Evolutionary conservation across 2,113 vertebrate species (phyloP).

Genomic region (Dicaeum eximium): DNA sequence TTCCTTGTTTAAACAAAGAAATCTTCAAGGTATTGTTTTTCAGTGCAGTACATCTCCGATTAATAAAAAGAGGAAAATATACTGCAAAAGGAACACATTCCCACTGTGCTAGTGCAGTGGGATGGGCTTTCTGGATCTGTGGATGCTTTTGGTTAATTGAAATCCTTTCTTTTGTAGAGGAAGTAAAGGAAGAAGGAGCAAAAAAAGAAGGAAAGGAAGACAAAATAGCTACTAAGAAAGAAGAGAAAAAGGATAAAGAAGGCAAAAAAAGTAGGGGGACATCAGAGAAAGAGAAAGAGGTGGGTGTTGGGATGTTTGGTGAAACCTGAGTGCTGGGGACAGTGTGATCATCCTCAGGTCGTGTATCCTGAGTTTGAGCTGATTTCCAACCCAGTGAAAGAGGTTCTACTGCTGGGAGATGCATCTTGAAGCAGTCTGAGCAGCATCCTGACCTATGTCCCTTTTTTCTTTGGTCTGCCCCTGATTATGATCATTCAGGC

Average conservation of each 20-base stretch:
- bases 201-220: constrained; percentile 64
- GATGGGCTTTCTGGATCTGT: background rate
- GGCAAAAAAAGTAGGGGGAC: constrained; percentile 65
- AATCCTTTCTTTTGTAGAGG: background rate
- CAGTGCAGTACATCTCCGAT: background rate
- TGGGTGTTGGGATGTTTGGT: background rate
- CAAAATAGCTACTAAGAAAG: constrained; percentile 48
- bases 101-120: background rate
- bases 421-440: background rate
- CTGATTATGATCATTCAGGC: constrained; percentile 54
- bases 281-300: constrained; percentile 65
- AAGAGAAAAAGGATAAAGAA: constrained; percentile 73
- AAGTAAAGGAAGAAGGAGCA: background rate
- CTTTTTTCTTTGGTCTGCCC: background rate
- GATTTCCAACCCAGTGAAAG: background rate
- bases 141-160: background rate
- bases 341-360: background rate
- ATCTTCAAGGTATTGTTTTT: background rate
- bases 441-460: background rate
- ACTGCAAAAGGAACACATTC: background rate
- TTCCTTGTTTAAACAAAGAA: background rate
- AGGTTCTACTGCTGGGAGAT: background rate
- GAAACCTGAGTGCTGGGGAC: background rate
- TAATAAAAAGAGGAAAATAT: background rate
- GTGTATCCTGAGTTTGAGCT: background rate